Base-by-base conservation (phyloP, 2,113 vertebrate genomes). In the Columbina picui region DNA sequence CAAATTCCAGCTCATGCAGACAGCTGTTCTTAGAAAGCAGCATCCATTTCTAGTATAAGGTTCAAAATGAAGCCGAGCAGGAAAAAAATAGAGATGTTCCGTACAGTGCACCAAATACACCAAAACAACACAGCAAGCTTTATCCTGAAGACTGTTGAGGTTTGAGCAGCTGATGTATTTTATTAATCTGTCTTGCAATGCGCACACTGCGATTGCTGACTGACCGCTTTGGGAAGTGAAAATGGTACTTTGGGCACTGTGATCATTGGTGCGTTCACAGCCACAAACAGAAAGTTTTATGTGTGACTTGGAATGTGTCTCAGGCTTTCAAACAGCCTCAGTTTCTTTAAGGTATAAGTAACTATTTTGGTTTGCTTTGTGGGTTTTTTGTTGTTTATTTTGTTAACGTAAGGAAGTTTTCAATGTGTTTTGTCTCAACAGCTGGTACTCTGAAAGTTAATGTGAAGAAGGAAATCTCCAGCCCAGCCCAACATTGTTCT, bases 391-490 rank as follows among this genome's bases (percentile, higher is more conserved):
- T 39, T 91, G 68, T 73, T 93, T 95, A 86, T 59, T 92, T 32
- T 88, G 94, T 84, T 94, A 88, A 87, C 2, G 47, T 88, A 87
- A 94, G 87, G 95, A 94, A 96, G 63, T 93, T 75, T 69, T 84
- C 70, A 63, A 60, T 96, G 89, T 94, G 70, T 95, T 96, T 96
- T 97, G 92, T 83, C 91, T 93, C 88, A 87, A 96, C 97, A 98
- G 98, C 97, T 97, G 97, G 98, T 96, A 96, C 97, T 94, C 98
- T 98, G 96, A 99, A 99, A 95, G 97, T 99, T 94, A 98, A 98
- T 78, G 99, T 99, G 97, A 99, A 99, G 98, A 99, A 98, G 97
- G 99, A 99, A 98, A 97, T 97, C 43, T 97, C 98, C 67, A 99
- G 99, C 94, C 98, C 99, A 96, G 98, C 98, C 95, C 99, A 99